Conservation (phyloP, 2,888 invertebrate genomes). For the Dromius quadrimaculatus region DNA sequence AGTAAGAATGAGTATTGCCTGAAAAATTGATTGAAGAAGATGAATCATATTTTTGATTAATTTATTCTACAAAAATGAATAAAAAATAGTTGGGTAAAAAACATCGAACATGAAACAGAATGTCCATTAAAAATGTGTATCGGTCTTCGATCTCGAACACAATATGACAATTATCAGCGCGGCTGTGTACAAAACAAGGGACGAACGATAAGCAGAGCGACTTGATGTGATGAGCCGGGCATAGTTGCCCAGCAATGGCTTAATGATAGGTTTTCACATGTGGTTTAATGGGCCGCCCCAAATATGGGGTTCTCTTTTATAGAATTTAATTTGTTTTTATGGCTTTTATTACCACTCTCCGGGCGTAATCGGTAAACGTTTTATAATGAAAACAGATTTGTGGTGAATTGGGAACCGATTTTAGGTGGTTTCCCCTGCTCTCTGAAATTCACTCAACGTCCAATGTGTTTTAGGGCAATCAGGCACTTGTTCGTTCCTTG, state of each 20-base stretch:
- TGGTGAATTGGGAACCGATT: constrained; percentile 35
- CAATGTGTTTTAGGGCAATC: constrained; percentile 21
- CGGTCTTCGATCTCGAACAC: constrained; percentile 35
- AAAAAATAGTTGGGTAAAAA: constrained; percentile 15
- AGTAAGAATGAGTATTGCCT: too few species aligned
- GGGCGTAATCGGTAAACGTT: constrained; percentile 51
- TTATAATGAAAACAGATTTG: constrained; percentile 51
- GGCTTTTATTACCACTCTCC: constrained; percentile 66
- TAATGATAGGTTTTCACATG: constrained; percentile 66
- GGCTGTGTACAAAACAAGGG: not conserved
- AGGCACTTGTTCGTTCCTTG: constrained; percentile 30
- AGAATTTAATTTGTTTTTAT: constrained; percentile 69
- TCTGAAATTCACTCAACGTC: not conserved
- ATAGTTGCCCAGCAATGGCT: constrained; percentile 51
- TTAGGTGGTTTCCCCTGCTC: constrained; percentile 1
- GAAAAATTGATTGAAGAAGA: too few species aligned
- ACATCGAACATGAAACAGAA: not conserved
- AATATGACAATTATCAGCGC: constrained; percentile 47
- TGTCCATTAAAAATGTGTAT: constrained; percentile 43
- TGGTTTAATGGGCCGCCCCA: constrained; percentile 66
- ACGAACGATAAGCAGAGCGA: constrained; percentile 5
- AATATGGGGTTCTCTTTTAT: constrained; percentile 66
- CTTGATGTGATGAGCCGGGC: constrained; percentile 11
- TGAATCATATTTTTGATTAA: constrained; percentile 41
- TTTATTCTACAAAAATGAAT: constrained; percentile 32